These are phyloP conservation scores for Vultur gryphus DNA, from an alignment of 2,797 vertebrate genomes.

Conservation along the genomic window DNA sequence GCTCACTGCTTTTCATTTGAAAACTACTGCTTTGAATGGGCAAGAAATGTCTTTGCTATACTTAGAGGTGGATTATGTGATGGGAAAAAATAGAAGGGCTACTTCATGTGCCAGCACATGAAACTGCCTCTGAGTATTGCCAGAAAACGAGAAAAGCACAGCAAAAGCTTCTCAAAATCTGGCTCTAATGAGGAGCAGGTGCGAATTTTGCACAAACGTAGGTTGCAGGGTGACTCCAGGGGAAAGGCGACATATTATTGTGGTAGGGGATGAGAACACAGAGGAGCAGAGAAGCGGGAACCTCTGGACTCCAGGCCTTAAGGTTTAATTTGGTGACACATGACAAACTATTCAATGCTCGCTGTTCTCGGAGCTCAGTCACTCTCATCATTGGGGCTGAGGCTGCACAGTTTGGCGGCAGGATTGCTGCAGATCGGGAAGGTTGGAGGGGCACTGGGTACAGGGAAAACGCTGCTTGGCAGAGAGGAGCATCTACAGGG, in stretches of 20 bases:
- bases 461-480: background rate
- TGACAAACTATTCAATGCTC: background rate
- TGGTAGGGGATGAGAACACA: background rate
- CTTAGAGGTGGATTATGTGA: slow-evolving; percentile 47
- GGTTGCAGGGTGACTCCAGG: background rate
- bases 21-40: background rate
- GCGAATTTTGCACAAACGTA: background rate
- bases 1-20: background rate
- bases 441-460: background rate
- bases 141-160: background rate
- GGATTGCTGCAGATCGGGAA: background rate
- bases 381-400: background rate
- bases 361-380: background rate
- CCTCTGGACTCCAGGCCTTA: background rate
- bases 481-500: background rate
- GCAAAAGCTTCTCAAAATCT: background rate
- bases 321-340: background rate
- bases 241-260: background rate
- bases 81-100: slow-evolving; percentile 41
- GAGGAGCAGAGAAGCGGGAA: background rate
- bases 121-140: slow-evolving; percentile 33
- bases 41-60: slow-evolving; percentile 44
- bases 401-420: background rate
- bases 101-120: slow-evolving; percentile 29
- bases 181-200: slow-evolving; percentile 22